These are phyloP conservation scores for Rhagonycha fulva DNA, from an alignment of 2,888 invertebrate species.

Conservation along the genomic window DNA sequence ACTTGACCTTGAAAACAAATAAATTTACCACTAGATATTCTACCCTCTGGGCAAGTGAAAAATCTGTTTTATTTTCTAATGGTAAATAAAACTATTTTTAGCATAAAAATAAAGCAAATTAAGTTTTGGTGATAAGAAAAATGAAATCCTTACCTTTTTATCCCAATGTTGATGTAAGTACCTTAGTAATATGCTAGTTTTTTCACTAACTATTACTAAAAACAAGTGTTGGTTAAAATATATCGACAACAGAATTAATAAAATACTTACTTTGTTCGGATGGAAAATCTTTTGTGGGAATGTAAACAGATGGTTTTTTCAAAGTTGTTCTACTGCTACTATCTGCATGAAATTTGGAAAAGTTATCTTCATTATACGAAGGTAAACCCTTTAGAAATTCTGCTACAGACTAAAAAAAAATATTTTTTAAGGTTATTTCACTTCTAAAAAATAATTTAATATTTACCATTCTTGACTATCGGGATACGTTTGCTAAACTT, in stretches of 20 bases:
- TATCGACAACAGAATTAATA: background rate
- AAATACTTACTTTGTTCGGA: constrained; percentile 82
- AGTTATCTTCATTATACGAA: constrained; percentile 88
- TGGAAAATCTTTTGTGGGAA: constrained; percentile 90
- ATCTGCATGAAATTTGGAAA: constrained; percentile 88
- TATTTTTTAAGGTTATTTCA: background rate
- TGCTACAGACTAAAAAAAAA: constrained; percentile 73
- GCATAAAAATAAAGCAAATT: background rate
- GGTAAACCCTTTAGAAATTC: constrained; percentile 92
- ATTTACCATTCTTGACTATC: background rate
- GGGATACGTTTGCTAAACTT: background rate
- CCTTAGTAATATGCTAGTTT: constrained; percentile 89
- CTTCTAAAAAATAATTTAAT: background rate
- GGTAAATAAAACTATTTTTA: background rate
- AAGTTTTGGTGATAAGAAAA: background rate
- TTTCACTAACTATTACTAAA: constrained; percentile 93
- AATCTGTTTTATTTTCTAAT: background rate
- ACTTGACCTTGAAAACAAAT: background rate
- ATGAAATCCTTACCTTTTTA: constrained; percentile 69
- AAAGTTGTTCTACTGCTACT: constrained; percentile 79
- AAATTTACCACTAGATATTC: background rate
- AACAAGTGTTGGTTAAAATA: constrained; percentile 40
- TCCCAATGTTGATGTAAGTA: constrained; percentile 96
- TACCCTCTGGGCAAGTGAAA: background rate
- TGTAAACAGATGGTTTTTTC: constrained; percentile 87